phyloP scores from a whole-genome alignment of 92 coral and sea anemone genomes.

The Porites evermanni region DNA sequence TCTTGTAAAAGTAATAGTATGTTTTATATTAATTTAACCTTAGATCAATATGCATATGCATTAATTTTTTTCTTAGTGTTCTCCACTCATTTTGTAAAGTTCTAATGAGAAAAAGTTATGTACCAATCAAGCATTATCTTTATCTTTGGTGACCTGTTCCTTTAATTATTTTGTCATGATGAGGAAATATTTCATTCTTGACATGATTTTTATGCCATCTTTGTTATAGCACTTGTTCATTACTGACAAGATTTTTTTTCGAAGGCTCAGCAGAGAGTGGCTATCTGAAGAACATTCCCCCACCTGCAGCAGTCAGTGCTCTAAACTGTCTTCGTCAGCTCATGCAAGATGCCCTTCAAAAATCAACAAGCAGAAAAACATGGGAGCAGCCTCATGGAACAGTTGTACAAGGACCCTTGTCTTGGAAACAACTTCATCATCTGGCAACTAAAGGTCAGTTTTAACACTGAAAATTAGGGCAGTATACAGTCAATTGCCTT shows the following conservation, averaged over 20 bases:
- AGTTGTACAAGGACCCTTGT: conserved; percentile 96
- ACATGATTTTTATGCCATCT: too few species aligned
- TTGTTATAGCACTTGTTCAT: too few species aligned
- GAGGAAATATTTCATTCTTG: too few species aligned
- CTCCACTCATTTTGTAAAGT: too few species aligned
- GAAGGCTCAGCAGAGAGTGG: conserved; percentile 43
- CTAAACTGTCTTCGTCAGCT: conserved; percentile 81
- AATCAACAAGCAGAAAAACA: conserved; percentile 94
- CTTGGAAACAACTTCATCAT: conserved; percentile 95
- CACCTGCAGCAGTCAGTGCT: conserved; percentile 71
- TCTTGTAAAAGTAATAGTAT: too few species aligned
- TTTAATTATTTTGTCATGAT: too few species aligned
- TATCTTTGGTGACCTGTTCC: too few species aligned
- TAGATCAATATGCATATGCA: too few species aligned
- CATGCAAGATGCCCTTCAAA: conserved; percentile 95
- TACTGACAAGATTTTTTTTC: background rate
- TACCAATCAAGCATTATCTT: too few species aligned
- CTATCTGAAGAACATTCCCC: conserved; percentile 35
- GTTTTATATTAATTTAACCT: too few species aligned
- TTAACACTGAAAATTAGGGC: background rate
- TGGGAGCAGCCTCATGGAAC: conserved; percentile 99
- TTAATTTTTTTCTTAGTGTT: too few species aligned
- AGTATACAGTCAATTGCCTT: background rate
- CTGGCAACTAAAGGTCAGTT: conserved; percentile 84
- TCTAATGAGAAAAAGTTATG: too few species aligned